Percentiles rank a stretch among this genome's conserved stretches.
Evolutionary conservation across 2,113 vertebrate species (phyloP).

Genomic region (Aythya baeri): DNA sequence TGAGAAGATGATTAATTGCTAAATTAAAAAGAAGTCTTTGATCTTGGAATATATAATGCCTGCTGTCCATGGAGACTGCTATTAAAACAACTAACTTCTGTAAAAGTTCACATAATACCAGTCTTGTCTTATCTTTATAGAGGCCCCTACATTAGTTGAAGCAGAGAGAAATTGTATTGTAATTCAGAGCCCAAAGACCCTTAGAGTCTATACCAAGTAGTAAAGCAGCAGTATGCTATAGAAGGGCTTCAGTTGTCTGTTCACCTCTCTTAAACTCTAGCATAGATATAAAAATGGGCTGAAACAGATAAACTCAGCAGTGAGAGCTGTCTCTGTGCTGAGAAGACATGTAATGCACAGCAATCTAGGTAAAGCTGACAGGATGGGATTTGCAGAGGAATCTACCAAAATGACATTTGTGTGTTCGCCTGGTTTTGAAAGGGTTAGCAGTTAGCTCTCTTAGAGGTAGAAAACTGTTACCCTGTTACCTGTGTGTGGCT

Average conservation of each 20-base stretch:
- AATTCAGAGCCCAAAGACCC: neutral
- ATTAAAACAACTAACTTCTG: neutral
- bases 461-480: neutral
- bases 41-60: slow-evolving; percentile 1
- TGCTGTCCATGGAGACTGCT: neutral
- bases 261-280: neutral
- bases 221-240: neutral
- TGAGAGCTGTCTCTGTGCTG: neutral
- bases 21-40: slow-evolving; percentile 49
- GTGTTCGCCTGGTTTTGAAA: neutral
- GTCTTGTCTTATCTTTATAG: neutral
- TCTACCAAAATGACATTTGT: neutral
- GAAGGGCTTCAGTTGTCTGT: neutral
- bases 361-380: neutral
- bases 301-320: neutral
- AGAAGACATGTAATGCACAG: rapidly evolving
- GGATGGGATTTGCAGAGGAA: neutral
- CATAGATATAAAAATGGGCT: neutral
- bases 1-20: slow-evolving; percentile 49
- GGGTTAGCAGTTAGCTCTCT: neutral
- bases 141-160: neutral
- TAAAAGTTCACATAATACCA: neutral
- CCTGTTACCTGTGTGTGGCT: neutral
- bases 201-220: neutral
- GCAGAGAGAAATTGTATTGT: neutral